Evolutionary conservation across 2,888 invertebrate genomes (phyloP), one percentile per base, ranked within the genome.

Genomic region (Homarus gammarus): DNA sequence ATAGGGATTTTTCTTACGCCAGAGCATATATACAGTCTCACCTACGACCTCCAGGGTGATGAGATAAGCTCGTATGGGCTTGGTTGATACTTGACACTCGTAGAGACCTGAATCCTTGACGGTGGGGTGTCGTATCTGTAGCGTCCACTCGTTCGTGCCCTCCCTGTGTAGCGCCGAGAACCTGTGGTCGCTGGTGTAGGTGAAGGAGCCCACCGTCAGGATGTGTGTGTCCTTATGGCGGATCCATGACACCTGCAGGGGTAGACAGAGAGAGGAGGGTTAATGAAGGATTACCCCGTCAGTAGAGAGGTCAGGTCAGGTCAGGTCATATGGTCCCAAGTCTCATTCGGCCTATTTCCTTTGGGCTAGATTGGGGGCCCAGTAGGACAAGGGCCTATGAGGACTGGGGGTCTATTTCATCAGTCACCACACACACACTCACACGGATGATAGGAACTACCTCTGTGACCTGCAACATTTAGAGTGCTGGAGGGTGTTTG

Each of bases 171-270:
- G 90, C 22, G 90, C 86, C 22, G 90, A 87, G 86, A 90, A 90
- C 56, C 90, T 61, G 68, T 87, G 68, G 38, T 90, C 90, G 31
- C 77, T 83, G 10, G 90, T 87, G 78, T 90, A 90, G 18, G 87
- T 87, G 33, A 86, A 90, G 10, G 84, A 78, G 2, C 90, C 90
- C 70, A 90, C 90, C 10, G 89, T 84, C 75, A 90, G 86, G 73
- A 90, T 83, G 73, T 90, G 87, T 8, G 87, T 87, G 84, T 90
- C 90, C 2, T 83, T n/a, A 70, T 90, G 90, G 2, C 90, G 75
- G 12, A 90, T 87, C 90, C 90, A 90, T 8, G 90, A 90, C 22
- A 90, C 90, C 90, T 90, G 82, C 3, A 33, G n/a, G n/a, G n/a
- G n/a, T n/a, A n/a, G n/a, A 1, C 1, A 44, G 38, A 10, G 38